Base-by-base conservation (phyloP, 1,140 invertebrate species). In the Epicauta chinensis region DNA sequence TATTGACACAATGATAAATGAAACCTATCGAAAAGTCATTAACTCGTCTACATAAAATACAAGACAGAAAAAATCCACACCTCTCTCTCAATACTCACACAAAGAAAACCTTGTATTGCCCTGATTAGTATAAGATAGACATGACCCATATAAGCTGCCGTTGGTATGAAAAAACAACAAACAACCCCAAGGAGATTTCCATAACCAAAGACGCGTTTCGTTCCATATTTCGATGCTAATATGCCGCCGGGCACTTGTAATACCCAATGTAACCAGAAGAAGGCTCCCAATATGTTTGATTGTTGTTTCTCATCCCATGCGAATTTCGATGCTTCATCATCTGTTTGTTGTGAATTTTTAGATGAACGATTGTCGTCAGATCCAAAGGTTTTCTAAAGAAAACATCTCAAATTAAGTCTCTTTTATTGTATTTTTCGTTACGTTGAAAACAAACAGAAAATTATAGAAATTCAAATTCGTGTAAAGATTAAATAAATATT, bases 161-260 rank as follows among this genome's bases (percentile, higher is more conserved):
- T 51, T 0, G 88, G 87, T 32, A 88, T 84, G 0, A 84, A 45
- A 13, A 90, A 76, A 32, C 84, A 86, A 7, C 87, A 71, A n/a
- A 88, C 41, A 2, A 81, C 79, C 0, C 84, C 82, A 0, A 80
- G 62, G 7, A 86, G 72, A 69, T 91, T 86, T 0, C 81, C 77
- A 11, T 77, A 56, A 0, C 84, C 86, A 42, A 89, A 86, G 1
- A 89, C 71, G 16, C 77, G 60, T 66, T 89, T 88, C 0, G 83
- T 83, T 1, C 86, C 84, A 58, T 82, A 86, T 58, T 75, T 79
- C 43, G 81, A 75, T 0, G 84, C 83, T 11, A 88, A 54, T 17
- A 86, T 66, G 5, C 86, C 87, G 2, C 86, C 88, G 0, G 87
- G 86, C 5, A 91, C 68, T 71, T 90, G 87, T 0, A 79, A 76